Conservation (phyloP, 2,888 invertebrate species). For the Meta bourneti region DNA sequence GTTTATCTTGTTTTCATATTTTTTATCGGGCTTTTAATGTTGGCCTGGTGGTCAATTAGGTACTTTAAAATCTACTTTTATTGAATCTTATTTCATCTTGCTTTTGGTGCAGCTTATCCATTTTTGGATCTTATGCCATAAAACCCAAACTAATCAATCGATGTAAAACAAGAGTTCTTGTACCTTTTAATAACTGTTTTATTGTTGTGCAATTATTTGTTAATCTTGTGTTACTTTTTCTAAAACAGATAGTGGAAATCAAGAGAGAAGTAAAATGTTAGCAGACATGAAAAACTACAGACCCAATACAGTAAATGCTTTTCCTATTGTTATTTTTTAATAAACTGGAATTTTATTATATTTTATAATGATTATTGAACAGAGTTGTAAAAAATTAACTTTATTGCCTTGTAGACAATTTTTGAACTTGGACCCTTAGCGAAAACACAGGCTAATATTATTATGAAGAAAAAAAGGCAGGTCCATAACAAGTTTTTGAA, state of each 20-base stretch:
- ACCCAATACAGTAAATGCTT: conserved; percentile 86
- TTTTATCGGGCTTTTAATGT: no score
- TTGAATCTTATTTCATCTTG: no score
- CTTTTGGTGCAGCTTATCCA: no score
- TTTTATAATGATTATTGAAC: not conserved
- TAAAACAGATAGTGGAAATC: conserved; percentile 76
- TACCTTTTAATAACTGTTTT: no score
- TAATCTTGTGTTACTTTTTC: not conserved
- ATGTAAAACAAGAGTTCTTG: not conserved
- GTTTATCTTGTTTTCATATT: no score
- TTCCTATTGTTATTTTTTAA: not conserved
- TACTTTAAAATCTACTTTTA: not conserved
- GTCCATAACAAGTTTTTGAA: conserved; percentile 84
- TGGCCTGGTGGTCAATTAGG: no score
- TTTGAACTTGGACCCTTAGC: conserved; percentile 93
- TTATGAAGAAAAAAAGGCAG: conserved; percentile 93
- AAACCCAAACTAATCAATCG: no score
- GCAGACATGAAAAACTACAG: conserved; percentile 88
- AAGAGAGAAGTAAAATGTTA: conserved; percentile 83
- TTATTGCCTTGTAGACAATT: conserved; percentile 87
- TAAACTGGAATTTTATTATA: not conserved
- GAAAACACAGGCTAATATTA: conserved; percentile 87
- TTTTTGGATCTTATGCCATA: no score
- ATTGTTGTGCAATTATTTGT: not conserved
- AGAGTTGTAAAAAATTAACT: not conserved